Base-by-base conservation (phyloP, 2,888 invertebrate species). In the Phortica magna region DNA sequence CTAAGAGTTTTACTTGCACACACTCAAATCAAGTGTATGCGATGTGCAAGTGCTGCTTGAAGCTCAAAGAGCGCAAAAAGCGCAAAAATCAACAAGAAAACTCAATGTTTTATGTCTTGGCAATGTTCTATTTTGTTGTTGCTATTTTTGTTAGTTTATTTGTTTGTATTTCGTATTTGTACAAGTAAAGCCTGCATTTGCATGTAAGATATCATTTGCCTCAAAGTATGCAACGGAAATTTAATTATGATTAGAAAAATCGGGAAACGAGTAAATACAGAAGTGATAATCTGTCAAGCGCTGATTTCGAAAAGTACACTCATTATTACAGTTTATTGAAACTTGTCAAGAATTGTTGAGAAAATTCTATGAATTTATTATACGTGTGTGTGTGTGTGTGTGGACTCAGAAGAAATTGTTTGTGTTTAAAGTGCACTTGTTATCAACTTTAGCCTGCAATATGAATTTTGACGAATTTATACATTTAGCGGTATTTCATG, bases 41-140 rank as follows among this genome's bases (percentile, higher is more conserved):
- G n/a, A 14, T 42, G n/a, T 42, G n/a, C 61, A 22, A 22, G 19
- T 88, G 87, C 87, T 43, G 48, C 68, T 71, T 31, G 82, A 88
- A 85, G 88, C 88, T 88, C 83, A 83, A 87, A 83, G 87, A 22
- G 80, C 87, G 80, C 85, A 83, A 85, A 85, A 86, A 86, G 85
- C 88, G 88, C 85, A 86, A 86, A 86, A 86, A 86, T 86, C 85
- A 88, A 86, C 85, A 88, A 81, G 84, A 85, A 86, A 88, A 86
- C 88, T 88, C 85, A 88, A 87, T 88, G 85, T 88, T 81, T 78
- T 79, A 53, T 53, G 39, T 31, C 57, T 74, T 76, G 71, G 55
- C n/a, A 10, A 53, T 75, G 67, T 48, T 41, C 61, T n/a, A n/a
- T n/a, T n/a, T 48, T 72, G 76, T 71, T 57, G 61, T 55, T 78